phyloP scores from a whole-genome alignment of 2,797 vertebrate species.

The Anas georgica region DNA sequence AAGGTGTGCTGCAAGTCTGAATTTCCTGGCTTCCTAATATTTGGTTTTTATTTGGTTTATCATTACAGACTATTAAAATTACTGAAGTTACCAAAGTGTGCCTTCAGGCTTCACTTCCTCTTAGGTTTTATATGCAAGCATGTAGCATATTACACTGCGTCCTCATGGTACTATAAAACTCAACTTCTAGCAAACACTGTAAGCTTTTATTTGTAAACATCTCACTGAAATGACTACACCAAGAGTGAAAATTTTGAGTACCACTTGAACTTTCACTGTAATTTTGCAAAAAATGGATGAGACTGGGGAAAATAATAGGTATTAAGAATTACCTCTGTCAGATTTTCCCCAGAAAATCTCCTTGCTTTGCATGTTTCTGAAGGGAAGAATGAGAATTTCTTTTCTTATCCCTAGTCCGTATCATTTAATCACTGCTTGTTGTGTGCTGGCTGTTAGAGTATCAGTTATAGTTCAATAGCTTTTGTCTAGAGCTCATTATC shows the following conservation, averaged over 20 bases:
- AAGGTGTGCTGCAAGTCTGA: background rate
- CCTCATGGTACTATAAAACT: background rate
- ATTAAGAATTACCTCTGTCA: slow-evolving; percentile 23
- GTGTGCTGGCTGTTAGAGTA: background rate
- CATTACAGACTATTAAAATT: background rate
- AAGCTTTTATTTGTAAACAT: slow-evolving; percentile 46
- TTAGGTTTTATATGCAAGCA: background rate
- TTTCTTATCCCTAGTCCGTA: background rate
- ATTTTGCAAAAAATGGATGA: slow-evolving; percentile 32
- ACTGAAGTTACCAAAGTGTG: background rate
- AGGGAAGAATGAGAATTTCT: slow-evolving; percentile 1
- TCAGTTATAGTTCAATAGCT: slow-evolving; percentile 60
- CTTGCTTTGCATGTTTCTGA: background rate
- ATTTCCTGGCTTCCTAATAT: background rate
- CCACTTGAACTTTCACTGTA: slow-evolving; percentile 37
- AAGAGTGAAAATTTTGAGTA: background rate
- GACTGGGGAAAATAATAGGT: slow-evolving; percentile 16
- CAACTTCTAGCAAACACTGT: background rate
- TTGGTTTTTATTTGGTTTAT: background rate
- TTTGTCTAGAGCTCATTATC: slow-evolving; percentile 65
- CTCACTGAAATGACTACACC: background rate
- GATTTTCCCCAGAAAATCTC: slow-evolving; percentile 18
- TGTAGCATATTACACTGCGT: background rate
- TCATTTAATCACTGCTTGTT: slow-evolving; percentile 55
- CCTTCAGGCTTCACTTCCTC: background rate